Evolutionary conservation across 2,797 vertebrate genomes (phyloP).

Genomic region (Alca torda): DNA sequence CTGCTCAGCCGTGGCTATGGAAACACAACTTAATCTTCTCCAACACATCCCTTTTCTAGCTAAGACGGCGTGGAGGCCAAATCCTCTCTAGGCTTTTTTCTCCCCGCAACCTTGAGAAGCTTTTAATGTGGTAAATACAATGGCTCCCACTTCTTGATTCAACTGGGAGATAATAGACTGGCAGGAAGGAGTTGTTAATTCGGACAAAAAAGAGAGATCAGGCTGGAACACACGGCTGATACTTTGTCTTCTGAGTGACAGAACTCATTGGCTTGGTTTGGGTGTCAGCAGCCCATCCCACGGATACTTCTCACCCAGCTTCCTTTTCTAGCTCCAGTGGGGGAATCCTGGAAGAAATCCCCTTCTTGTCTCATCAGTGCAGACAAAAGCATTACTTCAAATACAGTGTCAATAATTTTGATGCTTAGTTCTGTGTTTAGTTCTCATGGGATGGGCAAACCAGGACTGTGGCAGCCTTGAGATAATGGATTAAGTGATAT

Average conservation of each 20-base stretch:
- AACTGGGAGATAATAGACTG: neutral
- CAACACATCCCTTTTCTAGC: neutral
- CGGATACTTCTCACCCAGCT: neutral
- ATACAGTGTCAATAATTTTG: neutral
- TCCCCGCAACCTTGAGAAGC: neutral
- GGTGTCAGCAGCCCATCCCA: neutral
- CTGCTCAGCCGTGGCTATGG: neutral
- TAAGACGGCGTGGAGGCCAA: neutral
- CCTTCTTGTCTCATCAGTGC: neutral
- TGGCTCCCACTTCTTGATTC: neutral
- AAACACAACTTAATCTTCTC: constrained; percentile 13
- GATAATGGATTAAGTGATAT: neutral
- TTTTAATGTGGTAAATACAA: neutral
- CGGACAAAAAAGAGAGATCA: neutral
- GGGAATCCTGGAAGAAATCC: neutral
- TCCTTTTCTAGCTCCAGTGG: neutral
- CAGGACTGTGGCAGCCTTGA: neutral
- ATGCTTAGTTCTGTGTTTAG: neutral
- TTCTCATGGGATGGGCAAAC: neutral
- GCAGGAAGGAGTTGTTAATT: neutral
- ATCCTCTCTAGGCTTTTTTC: neutral
- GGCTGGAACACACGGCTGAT: neutral
- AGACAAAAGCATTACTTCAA: neutral
- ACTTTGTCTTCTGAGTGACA: neutral
- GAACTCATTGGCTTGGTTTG: neutral